Base-by-base conservation (phyloP, 2,888 invertebrate genomes). In the Ashinkailepas kermadecensis region DNA sequence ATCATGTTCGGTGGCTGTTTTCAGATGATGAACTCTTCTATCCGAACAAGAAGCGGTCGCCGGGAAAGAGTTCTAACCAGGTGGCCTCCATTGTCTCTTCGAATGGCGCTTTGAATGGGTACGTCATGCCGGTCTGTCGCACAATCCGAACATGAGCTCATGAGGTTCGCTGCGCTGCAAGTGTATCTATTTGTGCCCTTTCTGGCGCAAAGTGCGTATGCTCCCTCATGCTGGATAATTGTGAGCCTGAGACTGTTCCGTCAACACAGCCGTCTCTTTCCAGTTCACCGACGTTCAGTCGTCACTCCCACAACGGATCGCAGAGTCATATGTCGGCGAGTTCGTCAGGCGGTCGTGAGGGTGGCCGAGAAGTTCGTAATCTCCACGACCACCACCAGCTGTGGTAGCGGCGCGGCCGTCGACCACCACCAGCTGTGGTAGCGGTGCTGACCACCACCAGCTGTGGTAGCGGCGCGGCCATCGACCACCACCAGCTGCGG, bases 331-430 rank as follows among this genome's bases (percentile, higher is more conserved):
- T 65, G 23, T 65, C 65, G 65, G 65, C 65, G 7, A 65, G 65
- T 23, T 23, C 65, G 65, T n/a, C 23, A 65, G n/a, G 18, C 65
- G n/a, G 65, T 65, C 65, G 65, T 65, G n/a, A 65, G 65, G 10
- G 65, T 12, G n/a, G 74, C 54, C 74, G 74, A 9, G 23, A 78
- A 23, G 23, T 78, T 3, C 78, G 78, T 9, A 78, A 78, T 23
- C 58, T 78, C 58, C 78, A 78, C 58, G 78, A 78, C 58, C 78
- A 78, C 78, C 78, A 78, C 78, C 56, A 78, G 58, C 78, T 78
- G n/a, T 78, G 78, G 78, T 78, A 74, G 1, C 54, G n/a, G 59
- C 7, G 1, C 54, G 2, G 59, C 59, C 59, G 59, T 15, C 12
- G 4, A 11, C 59, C 59, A 15, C 15, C 59, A 59, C 59, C 59